A percentile compares a stretch with the other conserved stretches of the same genome.
phyloP scores from a whole-genome alignment of 1,140 invertebrate genomes.

The Papilio polyxenes region DNA sequence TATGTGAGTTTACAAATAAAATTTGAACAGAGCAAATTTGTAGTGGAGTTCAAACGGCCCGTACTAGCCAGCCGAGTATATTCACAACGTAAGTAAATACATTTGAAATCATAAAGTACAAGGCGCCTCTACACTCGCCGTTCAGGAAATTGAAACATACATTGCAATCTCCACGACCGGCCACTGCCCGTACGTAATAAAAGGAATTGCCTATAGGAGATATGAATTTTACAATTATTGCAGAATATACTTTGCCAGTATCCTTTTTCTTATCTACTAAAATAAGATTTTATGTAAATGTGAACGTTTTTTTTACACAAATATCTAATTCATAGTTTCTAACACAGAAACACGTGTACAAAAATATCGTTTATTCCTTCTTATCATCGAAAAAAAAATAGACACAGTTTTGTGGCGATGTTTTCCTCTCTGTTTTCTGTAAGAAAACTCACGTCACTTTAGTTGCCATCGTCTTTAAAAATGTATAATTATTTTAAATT shows the following conservation, averaged over 20 bases:
- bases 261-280: neutral
- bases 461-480: neutral
- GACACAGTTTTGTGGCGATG: too few relatives aligned
- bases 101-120: conserved; percentile 55
- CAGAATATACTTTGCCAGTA: neutral
- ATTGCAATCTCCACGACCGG: conserved; percentile 60
- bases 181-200: conserved; percentile 58
- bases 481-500: neutral
- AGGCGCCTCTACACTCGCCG: conserved; percentile 54
- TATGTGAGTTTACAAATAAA: conserved; percentile 2
- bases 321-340: neutral
- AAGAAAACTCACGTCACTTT: too few relatives aligned
- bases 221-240: conserved; percentile 36
- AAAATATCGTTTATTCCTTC: neutral
- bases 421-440: too few relatives aligned
- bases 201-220: conserved; percentile 51
- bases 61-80: conserved; percentile 8
- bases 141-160: conserved; percentile 73
- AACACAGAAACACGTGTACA: neutral
- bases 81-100: conserved; percentile 45
- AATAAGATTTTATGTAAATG: neutral
- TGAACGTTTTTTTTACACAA: neutral
- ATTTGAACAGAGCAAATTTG: neutral
- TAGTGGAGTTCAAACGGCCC: neutral
- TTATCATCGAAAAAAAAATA: neutral